A percentile compares a stretch with the other conserved stretches of the same genome.
Evolutionary conservation across 2,797 vertebrate species (phyloP).

Genomic region (Pangasius larnaudii): DNA sequence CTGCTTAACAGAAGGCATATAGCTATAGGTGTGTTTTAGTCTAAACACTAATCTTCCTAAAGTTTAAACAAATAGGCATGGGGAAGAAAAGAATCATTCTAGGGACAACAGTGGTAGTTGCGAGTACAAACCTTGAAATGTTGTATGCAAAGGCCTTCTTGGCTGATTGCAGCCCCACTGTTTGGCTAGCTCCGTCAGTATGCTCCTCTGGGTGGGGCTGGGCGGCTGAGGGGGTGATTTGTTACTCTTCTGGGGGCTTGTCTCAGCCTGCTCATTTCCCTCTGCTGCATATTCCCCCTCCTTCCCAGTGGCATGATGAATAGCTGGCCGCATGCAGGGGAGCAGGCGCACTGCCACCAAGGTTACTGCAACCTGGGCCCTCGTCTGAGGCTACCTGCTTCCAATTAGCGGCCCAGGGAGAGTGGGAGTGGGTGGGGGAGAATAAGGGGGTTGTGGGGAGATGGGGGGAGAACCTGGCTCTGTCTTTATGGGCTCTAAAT

Average conservation of each 20-base stretch:
- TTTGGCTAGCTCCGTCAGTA: constrained; percentile 39
- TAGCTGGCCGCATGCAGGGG: constrained; percentile 74
- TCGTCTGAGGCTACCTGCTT: constrained; percentile 73
- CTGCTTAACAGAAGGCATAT: not conserved
- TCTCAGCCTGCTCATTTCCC: constrained; percentile 75
- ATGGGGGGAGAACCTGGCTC: constrained; percentile 62
- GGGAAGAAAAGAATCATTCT: not conserved
- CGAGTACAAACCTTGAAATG: not conserved
- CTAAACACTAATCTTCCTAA: not conserved
- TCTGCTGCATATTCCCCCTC: constrained; percentile 70
- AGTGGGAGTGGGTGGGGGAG: constrained; percentile 40
- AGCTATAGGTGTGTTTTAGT: not conserved
- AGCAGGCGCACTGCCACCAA: constrained; percentile 77
- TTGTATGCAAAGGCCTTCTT: constrained; percentile 32
- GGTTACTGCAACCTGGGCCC: constrained; percentile 80
- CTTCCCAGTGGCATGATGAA: constrained; percentile 75
- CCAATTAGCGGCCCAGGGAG: constrained; percentile 72
- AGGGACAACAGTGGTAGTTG: not conserved
- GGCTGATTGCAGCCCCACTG: constrained; percentile 39
- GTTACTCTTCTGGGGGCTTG: constrained; percentile 78
- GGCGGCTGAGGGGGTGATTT: constrained; percentile 71
- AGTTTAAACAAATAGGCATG: not conserved
- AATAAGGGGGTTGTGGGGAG: constrained; percentile 14
- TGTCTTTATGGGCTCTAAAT: constrained; percentile 76
- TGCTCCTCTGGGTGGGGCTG: constrained; percentile 66